Evolutionary conservation across 2,113 vertebrate species (phyloP).

Genomic region (Peucedramus taeniatus): DNA sequence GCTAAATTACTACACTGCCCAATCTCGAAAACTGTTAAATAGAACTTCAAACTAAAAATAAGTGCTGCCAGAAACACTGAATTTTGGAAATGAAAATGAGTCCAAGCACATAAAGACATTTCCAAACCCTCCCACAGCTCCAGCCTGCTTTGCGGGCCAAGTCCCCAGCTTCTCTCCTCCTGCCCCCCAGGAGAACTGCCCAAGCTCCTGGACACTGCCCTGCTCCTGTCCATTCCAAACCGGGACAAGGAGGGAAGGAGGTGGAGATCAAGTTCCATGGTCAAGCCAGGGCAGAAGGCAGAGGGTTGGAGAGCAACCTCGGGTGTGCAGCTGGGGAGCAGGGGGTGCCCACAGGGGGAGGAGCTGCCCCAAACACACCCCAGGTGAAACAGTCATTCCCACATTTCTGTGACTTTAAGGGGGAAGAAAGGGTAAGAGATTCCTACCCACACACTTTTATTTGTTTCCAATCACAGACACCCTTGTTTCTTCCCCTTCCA

Average conservation of each 20-base stretch:
- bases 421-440: background rate
- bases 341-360: background rate
- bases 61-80: slow-evolving; percentile 47
- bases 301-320: background rate
- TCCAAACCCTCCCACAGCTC: slow-evolving; percentile 25
- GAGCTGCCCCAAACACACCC: rapidly evolving
- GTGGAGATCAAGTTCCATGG: rapidly evolving
- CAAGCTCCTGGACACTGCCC: rapidly evolving
- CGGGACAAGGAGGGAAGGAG: background rate
- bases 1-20: slow-evolving; percentile 50
- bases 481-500: background rate
- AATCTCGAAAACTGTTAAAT: slow-evolving; percentile 19
- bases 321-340: rapidly evolving
- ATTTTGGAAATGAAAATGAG: slow-evolving; percentile 52
- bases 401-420: background rate
- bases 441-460: background rate
- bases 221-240: background rate
- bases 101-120: background rate
- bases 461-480: background rate
- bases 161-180: background rate
- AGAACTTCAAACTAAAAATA: slow-evolving; percentile 59
- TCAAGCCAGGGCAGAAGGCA: rapidly evolving
- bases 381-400: background rate
- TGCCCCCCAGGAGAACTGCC: rapidly evolving
- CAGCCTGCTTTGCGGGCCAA: background rate